phyloP scores from a whole-genome alignment of 2,888 invertebrate species.

The Drosophila paucipuncta region DNA sequence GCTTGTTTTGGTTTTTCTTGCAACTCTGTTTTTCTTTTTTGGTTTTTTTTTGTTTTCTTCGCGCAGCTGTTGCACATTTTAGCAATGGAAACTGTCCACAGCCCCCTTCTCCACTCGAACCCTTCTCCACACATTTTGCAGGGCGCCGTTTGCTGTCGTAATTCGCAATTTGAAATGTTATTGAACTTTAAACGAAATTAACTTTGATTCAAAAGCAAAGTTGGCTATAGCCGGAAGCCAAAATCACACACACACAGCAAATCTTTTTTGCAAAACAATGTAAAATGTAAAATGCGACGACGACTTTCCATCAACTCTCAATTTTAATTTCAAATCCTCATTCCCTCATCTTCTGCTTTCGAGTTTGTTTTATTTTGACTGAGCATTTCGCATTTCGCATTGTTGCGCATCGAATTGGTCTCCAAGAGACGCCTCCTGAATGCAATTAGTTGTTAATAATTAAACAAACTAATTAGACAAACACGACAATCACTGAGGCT shows the following conservation, averaged over 20 bases:
- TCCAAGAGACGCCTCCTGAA: conserved; percentile 4
- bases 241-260: conserved; percentile 20
- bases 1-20: conserved; percentile 48
- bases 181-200: conserved; percentile 81
- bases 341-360: conserved; percentile 14
- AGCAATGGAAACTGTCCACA: conserved; percentile 13
- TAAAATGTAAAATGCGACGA: conserved; percentile 30
- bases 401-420: conserved; percentile 20
- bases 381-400: conserved; percentile 24
- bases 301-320: conserved; percentile 67
- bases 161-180: conserved; percentile 81
- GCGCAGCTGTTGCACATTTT: conserved; percentile 61
- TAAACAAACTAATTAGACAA: neutral
- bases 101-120: neutral
- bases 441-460: conserved; percentile 28
- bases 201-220: conserved; percentile 62
- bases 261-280: conserved; percentile 66
- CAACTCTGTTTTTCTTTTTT: conserved; percentile 39
- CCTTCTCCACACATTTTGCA: conserved; percentile 34
- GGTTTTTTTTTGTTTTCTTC: conserved; percentile 12
- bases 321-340: conserved; percentile 14
- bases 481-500: neutral
- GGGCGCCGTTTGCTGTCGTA: conserved; percentile 68
- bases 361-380: conserved; percentile 5
- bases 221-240: conserved; percentile 67